phyloP scores from a whole-genome alignment of 2,888 invertebrate species.

The Eristalis pertinax region DNA sequence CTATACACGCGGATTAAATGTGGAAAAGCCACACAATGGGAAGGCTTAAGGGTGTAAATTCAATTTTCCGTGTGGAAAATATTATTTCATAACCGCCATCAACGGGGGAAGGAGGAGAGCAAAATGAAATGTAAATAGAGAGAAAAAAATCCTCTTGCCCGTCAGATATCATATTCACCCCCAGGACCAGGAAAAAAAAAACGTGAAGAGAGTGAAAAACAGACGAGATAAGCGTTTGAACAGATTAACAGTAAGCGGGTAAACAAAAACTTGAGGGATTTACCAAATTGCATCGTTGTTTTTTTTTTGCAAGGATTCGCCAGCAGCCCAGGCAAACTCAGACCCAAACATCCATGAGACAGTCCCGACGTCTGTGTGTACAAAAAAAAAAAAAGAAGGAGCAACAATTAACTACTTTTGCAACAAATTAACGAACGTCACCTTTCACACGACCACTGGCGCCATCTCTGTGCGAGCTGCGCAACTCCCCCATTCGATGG shows the following conservation, averaged over 20 bases:
- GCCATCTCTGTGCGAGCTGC: too few relatives aligned
- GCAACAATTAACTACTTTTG: too few relatives aligned
- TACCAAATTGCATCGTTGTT: neutral
- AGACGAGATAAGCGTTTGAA: constrained; percentile 26
- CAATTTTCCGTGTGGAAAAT: constrained; percentile 36
- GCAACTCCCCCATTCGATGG: too few relatives aligned
- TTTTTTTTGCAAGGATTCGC: neutral
- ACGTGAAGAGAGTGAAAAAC: constrained; percentile 22
- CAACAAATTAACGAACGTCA: too few relatives aligned
- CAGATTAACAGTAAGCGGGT: constrained; percentile 45
- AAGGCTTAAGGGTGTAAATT: constrained; percentile 53
- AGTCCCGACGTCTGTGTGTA: too few relatives aligned
- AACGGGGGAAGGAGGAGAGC: constrained; percentile 27
- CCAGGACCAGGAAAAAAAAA: constrained; percentile 20
- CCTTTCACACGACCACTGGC: too few relatives aligned
- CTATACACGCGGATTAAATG: constrained; percentile 36
- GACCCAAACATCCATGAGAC: too few relatives aligned
- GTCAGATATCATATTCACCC: constrained; percentile 48
- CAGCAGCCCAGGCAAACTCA: too few relatives aligned
- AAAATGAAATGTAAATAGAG: constrained; percentile 59
- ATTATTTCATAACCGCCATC: constrained; percentile 50
- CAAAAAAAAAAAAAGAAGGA: too few relatives aligned
- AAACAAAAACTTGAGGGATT: constrained; percentile 25
- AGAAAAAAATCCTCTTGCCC: constrained; percentile 45
- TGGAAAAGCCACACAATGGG: constrained; percentile 37